Evolutionary conservation across 2,113 vertebrate genomes (phyloP).

Genomic region (Ploceus nigricollis): DNA sequence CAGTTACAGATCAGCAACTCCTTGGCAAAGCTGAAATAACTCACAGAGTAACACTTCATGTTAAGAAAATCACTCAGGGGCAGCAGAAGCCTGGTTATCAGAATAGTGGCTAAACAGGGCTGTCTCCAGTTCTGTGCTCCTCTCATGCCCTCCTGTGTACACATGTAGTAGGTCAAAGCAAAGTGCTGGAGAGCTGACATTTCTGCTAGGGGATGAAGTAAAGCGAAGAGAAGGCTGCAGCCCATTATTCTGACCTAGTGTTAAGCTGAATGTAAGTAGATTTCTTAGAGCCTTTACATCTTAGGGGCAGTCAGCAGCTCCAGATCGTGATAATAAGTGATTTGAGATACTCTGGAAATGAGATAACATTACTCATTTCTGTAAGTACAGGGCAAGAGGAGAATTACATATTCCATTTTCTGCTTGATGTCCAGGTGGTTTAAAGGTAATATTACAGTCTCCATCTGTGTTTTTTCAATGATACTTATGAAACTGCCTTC

Average conservation of each 20-base stretch:
- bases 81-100: neutral
- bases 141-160: slow-evolving; percentile 64
- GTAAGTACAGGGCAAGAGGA: neutral
- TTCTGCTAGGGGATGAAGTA: neutral
- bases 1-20: neutral
- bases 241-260: neutral
- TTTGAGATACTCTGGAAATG: neutral
- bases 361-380: neutral
- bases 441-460: neutral
- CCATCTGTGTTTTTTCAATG: neutral
- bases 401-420: neutral
- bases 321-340: neutral
- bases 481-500: neutral
- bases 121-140: slow-evolving; percentile 26
- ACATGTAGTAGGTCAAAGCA: slow-evolving; percentile 2
- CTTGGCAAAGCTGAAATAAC: neutral
- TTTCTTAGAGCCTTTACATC: neutral
- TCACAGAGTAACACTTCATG: neutral
- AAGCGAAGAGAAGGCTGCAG: neutral
- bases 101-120: neutral
- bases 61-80: neutral
- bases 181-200: neutral
- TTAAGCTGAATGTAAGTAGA: neutral
- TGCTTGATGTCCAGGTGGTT: neutral
- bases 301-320: neutral